Evolutionary conservation across 2,113 vertebrate genomes (phyloP).

Genomic region (Anarrhichthys ocellatus): DNA sequence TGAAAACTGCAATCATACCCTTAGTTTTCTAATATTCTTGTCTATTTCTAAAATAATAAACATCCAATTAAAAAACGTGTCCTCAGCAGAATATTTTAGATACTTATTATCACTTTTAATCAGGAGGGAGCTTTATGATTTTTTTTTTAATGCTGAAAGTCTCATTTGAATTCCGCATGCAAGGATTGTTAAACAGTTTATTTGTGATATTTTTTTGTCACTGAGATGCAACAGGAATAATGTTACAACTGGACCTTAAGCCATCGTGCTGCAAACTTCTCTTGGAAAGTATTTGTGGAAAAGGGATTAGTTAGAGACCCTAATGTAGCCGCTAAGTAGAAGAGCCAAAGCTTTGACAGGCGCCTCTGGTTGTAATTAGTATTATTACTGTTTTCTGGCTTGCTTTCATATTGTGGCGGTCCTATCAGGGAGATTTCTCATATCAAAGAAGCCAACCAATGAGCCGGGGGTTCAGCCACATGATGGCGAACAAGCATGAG

Average conservation of each 20-base stretch:
- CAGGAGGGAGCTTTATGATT: not conserved
- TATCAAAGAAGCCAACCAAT: conserved; percentile 33
- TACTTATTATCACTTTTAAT: not conserved
- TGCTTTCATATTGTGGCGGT: conserved; percentile 19
- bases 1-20: not conserved
- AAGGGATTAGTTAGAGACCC: conserved; percentile 37
- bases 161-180: not conserved
- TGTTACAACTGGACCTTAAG: not conserved
- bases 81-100: not conserved
- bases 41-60: not conserved
- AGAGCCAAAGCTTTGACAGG: conserved; percentile 17
- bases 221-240: conserved; percentile 5
- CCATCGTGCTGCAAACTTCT: not conserved
- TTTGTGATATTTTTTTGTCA: not conserved
- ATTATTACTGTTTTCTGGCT: conserved; percentile 16
- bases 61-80: not conserved
- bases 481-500: conserved; percentile 12
- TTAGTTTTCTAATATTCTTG: not conserved
- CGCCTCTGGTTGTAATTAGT: conserved; percentile 36
- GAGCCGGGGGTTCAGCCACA: not conserved
- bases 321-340: conserved; percentile 19
- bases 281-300: conserved; percentile 18
- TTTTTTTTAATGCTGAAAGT: not conserved
- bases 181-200: not conserved
- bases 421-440: conserved; percentile 44